Evolutionary conservation across 2,113 vertebrate species (phyloP).

Genomic region (Lepus americanus): DNA sequence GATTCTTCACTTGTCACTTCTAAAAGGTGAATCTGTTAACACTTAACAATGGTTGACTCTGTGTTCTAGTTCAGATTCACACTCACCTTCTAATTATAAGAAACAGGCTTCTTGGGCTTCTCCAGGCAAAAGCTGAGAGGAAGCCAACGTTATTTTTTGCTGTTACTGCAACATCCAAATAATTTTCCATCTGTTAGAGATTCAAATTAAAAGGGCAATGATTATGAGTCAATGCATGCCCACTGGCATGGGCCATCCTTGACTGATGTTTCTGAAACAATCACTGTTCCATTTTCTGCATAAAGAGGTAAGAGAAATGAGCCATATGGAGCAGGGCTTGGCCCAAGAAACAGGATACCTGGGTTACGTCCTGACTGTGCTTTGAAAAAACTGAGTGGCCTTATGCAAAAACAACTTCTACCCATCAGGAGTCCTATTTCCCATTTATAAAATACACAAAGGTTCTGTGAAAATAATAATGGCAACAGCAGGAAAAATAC

Average conservation of each 20-base stretch:
- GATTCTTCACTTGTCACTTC: conserved; percentile 88
- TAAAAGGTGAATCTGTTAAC: conserved; percentile 86
- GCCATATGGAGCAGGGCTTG: not conserved
- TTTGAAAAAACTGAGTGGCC: not conserved
- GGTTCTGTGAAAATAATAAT: not conserved
- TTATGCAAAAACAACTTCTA: not conserved
- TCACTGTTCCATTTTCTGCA: not conserved
- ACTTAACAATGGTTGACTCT: conserved; percentile 81
- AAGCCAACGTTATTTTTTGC: conserved; percentile 73
- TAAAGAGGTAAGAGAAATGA: not conserved
- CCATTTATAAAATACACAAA: not conserved
- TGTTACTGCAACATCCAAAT: conserved; percentile 75
- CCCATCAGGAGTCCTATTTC: not conserved
- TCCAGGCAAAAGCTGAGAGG: conserved; percentile 63
- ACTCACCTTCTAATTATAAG: conserved; percentile 73
- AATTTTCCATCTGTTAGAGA: conserved; percentile 71
- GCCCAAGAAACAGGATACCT: not conserved
- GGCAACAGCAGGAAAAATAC: not conserved
- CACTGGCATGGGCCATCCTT: not conserved
- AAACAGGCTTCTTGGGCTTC: conserved; percentile 68
- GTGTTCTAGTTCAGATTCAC: conserved; percentile 77
- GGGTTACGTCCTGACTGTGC: fast-evolving
- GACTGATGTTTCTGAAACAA: not conserved
- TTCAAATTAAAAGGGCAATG: conserved; percentile 69
- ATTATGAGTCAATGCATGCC: not conserved